These are phyloP conservation scores for Paraplagusia blochii DNA, from an alignment of 2,113 vertebrate species.

Conservation along the genomic window DNA sequence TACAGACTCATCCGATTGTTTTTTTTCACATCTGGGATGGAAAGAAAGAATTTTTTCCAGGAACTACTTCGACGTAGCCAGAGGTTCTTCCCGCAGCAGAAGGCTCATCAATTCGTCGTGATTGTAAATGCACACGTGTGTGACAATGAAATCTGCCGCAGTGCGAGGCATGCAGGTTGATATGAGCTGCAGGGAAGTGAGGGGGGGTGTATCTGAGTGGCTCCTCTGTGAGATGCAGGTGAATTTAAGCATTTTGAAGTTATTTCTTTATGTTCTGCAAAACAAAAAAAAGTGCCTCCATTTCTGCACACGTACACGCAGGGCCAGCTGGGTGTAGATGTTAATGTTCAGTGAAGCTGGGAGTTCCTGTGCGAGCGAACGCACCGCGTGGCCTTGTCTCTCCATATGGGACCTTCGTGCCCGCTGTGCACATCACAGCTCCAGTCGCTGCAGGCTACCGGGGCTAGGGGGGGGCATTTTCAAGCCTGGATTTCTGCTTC, in stretches of 20 bases:
- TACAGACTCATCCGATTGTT: constrained; percentile 55
- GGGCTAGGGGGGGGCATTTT: constrained; percentile 7
- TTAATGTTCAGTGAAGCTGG: constrained; percentile 67
- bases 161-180: constrained; percentile 13
- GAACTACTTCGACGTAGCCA: constrained; percentile 17
- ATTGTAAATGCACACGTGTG: constrained; percentile 56
- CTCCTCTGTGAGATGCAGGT: not conserved
- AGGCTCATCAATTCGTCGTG: constrained; percentile 50
- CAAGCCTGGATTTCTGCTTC: constrained; percentile 21
- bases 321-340: constrained; percentile 67
- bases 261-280: not conserved
- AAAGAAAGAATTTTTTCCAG: constrained; percentile 61
- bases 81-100: constrained; percentile 46
- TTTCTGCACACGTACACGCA: constrained; percentile 15
- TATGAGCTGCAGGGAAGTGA: no score
- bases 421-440: constrained; percentile 31
- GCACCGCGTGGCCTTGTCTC: constrained; percentile 46
- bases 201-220: constrained; percentile 16
- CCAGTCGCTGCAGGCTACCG: constrained; percentile 47
- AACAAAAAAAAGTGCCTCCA: not conserved
- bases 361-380: constrained; percentile 55
- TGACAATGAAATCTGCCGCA: constrained; percentile 52
- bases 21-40: constrained; percentile 39
- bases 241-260: not conserved
- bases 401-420: constrained; percentile 69